Conservation (phyloP, 2,888 invertebrate genomes). For the Limnephilus auricula region DNA sequence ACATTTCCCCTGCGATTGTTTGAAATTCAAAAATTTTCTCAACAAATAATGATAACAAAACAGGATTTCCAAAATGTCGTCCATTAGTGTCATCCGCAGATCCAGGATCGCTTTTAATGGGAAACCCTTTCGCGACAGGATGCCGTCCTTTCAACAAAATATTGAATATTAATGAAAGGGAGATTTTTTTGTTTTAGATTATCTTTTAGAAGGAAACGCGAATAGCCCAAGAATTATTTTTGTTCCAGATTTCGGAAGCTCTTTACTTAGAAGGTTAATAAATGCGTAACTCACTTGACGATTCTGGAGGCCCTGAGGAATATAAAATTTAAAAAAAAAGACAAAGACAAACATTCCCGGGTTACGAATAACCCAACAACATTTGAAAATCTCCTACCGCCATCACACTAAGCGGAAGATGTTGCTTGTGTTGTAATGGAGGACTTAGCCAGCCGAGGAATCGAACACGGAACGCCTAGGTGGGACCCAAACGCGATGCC, state of each 20-base stretch:
- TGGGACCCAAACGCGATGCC: no score
- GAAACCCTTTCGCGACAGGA: conserved; percentile 12
- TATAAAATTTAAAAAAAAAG: no score
- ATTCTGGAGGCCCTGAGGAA: no score
- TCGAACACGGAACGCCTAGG: no score
- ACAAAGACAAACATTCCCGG: no score
- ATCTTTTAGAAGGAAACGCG: neutral
- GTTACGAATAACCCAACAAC: no score
- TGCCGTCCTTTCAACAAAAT: neutral
- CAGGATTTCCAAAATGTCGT: conserved; percentile 28
- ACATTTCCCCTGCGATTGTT: neutral
- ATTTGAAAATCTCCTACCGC: no score
- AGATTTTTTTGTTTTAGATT: neutral
- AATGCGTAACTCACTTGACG: neutral
- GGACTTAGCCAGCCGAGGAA: no score
- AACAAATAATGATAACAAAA: conserved; percentile 25
- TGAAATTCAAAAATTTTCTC: conserved; percentile 6
- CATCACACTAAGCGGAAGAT: no score
- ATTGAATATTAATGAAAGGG: neutral
- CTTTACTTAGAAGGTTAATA: neutral
- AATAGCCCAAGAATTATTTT: neutral
- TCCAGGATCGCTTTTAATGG: conserved; percentile 19
- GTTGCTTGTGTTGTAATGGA: no score
- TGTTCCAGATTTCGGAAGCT: neutral
- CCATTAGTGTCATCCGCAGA: conserved; percentile 24